Conservation (phyloP, 2,888 invertebrate species). For the Chouioia cunea region DNA sequence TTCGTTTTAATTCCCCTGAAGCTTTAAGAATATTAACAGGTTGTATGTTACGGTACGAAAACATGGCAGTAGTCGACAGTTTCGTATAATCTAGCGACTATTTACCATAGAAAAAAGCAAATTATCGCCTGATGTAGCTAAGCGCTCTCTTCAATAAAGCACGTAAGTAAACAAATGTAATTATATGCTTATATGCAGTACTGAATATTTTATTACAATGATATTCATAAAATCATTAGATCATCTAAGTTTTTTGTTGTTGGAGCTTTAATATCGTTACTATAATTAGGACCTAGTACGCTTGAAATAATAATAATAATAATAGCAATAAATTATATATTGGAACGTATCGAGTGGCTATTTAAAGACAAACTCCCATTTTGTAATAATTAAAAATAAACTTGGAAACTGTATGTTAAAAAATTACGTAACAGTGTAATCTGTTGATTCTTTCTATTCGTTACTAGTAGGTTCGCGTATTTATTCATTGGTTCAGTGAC, state of each 20-base stretch:
- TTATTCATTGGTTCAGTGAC: slow-evolving; percentile 9
- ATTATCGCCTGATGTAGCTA: not conserved
- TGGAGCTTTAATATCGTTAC: too few species aligned
- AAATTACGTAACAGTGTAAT: slow-evolving; percentile 1
- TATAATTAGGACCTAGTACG: too few species aligned
- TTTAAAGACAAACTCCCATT: too few species aligned
- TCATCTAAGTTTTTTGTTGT: too few species aligned
- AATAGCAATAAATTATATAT: too few species aligned
- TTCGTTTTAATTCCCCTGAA: not conserved
- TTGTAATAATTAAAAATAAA: not conserved
- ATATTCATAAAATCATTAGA: too few species aligned
- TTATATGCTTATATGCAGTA: too few species aligned
- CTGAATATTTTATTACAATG: too few species aligned
- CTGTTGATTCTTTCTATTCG: not conserved
- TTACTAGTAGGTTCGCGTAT: slow-evolving; percentile 2
- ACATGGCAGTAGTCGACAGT: slow-evolving; percentile 28
- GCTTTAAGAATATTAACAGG: slow-evolving; percentile 8
- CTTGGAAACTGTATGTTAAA: slow-evolving; percentile 10
- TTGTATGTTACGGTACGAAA: slow-evolving; percentile 21
- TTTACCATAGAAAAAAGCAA: slow-evolving; percentile 1
- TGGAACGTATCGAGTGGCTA: too few species aligned
- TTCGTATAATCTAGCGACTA: slow-evolving; percentile 19
- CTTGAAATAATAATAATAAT: too few species aligned
- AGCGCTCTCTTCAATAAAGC: too few species aligned
- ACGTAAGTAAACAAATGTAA: too few species aligned